Conservation (phyloP, 2,888 invertebrate species). For the Drosophila limbata region DNA sequence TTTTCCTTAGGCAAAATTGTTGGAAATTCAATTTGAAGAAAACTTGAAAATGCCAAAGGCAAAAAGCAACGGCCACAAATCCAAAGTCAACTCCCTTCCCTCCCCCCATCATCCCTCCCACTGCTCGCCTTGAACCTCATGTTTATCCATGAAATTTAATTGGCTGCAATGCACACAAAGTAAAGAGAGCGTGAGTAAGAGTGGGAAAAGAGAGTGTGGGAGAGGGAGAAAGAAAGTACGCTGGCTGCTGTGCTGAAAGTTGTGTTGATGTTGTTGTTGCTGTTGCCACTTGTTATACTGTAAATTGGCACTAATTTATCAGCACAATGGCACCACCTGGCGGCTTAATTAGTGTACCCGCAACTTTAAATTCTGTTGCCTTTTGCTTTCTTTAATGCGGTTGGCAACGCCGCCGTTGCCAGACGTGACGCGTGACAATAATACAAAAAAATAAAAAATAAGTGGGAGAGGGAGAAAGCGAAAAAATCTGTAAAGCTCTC, state of each 20-base stretch:
- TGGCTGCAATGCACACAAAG: conserved; percentile 63
- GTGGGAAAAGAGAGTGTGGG: neutral
- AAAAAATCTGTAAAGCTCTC: conserved; percentile 49
- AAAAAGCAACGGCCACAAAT: conserved; percentile 45
- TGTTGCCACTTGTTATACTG: conserved; percentile 57
- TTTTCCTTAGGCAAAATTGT: conserved; percentile 60
- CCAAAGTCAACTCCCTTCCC: conserved; percentile 55
- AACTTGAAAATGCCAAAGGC: conserved; percentile 67
- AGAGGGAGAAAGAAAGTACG: conserved; percentile 3
- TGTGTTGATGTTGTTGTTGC: conserved; percentile 23
- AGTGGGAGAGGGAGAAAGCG: neutral
- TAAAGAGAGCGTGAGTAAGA: conserved; percentile 30
- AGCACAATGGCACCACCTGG: conserved; percentile 66
- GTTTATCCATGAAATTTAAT: conserved; percentile 78
- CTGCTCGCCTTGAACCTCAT: conserved; percentile 57
- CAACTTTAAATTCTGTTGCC: conserved; percentile 42
- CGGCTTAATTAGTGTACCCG: conserved; percentile 57
- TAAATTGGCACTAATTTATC: conserved; percentile 64
- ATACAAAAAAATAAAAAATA: conserved; percentile 44
- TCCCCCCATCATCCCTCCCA: neutral
- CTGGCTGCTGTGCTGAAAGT: conserved; percentile 2
- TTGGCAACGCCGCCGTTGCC: conserved; percentile 21
- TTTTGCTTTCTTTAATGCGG: conserved; percentile 46
- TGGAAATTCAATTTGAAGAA: conserved; percentile 74
- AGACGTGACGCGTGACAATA: conserved; percentile 79